Conservation (phyloP, 2,113 vertebrate genomes). For the Prionailurus bengalensis region DNA sequence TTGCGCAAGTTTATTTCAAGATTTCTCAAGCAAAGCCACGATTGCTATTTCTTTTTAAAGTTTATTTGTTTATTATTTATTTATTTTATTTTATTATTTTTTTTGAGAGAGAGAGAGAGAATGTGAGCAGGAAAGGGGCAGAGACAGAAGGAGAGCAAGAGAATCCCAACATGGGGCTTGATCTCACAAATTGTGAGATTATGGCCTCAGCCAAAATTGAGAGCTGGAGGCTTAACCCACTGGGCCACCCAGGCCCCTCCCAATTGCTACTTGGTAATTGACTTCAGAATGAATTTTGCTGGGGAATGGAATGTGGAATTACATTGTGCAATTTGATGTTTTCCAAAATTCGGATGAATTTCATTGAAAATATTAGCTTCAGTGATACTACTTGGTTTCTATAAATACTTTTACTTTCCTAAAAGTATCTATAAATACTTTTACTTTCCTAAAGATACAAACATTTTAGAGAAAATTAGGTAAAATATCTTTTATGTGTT, state of each 20-base stretch:
- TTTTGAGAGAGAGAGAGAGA: no score
- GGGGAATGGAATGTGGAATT: not conserved
- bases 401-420: not conserved
- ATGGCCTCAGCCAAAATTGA: no score
- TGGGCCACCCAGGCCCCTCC: no score
- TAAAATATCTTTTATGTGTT: not conserved
- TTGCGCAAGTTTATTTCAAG: not conserved
- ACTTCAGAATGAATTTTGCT: conserved; percentile 7
- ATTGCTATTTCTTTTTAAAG: not conserved
- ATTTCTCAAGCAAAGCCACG: not conserved
- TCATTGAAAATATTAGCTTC: not conserved
- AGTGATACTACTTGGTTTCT: not conserved
- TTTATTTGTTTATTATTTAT: no score
- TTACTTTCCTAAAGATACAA: not conserved
- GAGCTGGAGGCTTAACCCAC: no score
- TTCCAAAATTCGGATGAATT: not conserved
- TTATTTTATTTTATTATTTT: no score
- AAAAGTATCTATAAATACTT: not conserved
- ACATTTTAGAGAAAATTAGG: not conserved
- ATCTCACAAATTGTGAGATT: no score
- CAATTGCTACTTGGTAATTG: not conserved
- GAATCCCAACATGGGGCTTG: no score
- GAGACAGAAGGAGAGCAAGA: no score
- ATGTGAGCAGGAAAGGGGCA: no score
- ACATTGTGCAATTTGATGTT: not conserved